Evolutionary conservation across 1,140 invertebrate genomes (phyloP), one percentile per base, ranked within the genome.

Genomic region (Diuraphis noxia): DNA sequence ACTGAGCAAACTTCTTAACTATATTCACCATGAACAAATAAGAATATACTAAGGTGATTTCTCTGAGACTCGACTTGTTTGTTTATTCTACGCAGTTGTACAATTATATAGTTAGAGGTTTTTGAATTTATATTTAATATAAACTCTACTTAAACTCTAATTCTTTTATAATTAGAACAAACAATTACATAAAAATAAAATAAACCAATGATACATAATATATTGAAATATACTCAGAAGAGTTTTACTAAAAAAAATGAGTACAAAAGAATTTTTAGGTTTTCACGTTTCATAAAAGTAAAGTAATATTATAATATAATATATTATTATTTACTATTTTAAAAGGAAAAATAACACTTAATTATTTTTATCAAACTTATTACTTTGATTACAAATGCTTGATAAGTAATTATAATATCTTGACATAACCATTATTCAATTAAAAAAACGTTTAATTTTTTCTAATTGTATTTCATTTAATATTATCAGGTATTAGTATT

Each of bases 131-230:
- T 46, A 19, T 36, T 84, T n/a, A 10, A 81, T 81, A 40, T 46
- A 34, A 34, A 49, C n/a, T 84, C 40, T 34, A 46, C 41, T 85
- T n/a, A n/a, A n/a, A n/a, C n/a, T 85, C 17, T 41, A n/a, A n/a
- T n/a, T n/a, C n/a, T 84, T 84, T 49, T 49, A 8, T 85, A 85
- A 85, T 46, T 43, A 43, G 5, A 25, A 21, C 23, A 46, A 21
- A n/a, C 30, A 85, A 85, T 85, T 49, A 49, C 84, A 85, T 85
- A 49, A 85, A 3, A 85, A 85, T 46, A 34, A 85, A 85, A 21
- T 43, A 85, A n/a, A 49, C 84, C 19, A 23, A 49, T 85, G 21
- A 49, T 46, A 46, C n/a, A n/a, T 49, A 85, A n/a, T n/a, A n/a
- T n/a, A n/a, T n/a, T n/a, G 10, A 85, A 46, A 49, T 85, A 49